A percentile compares a stretch with the other conserved stretches of the same genome.
phyloP scores from a whole-genome alignment of 2,113 vertebrate species.

The Rhabdornis inornatus region DNA sequence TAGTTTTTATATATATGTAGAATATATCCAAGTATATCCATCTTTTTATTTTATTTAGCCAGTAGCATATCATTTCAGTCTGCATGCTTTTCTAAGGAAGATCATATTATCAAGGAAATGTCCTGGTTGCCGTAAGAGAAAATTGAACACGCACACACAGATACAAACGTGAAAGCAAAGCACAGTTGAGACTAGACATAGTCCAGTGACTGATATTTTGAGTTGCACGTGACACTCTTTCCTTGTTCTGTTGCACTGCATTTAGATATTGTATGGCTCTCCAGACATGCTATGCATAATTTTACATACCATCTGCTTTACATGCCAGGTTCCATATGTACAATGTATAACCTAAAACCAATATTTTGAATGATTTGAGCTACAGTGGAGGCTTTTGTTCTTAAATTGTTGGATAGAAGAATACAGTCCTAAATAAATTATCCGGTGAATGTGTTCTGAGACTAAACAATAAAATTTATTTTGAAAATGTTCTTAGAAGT shows the following conservation, averaged over 20 bases:
- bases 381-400: conserved; percentile 46
- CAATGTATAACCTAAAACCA: conserved; percentile 45
- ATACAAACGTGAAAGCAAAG: neutral
- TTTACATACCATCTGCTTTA: conserved; percentile 61
- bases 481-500: neutral
- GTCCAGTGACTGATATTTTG: conserved; percentile 28
- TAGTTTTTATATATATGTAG: too few relatives aligned
- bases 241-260: conserved; percentile 7
- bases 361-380: conserved; percentile 56
- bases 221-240: neutral
- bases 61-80: neutral
- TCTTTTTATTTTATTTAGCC: neutral
- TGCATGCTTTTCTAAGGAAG: neutral
- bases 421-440: neutral
- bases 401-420: conserved; percentile 35
- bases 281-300: conserved; percentile 65
- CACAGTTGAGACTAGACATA: neutral
- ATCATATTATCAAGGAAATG: neutral
- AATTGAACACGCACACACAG: neutral
- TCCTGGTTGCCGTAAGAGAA: neutral
- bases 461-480: neutral
- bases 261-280: conserved; percentile 50
- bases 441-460: neutral
- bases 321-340: conserved; percentile 63
- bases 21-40: too few relatives aligned